Percentiles rank a stretch among this genome's conserved stretches.
Evolutionary conservation across 2,797 vertebrate genomes (phyloP).

Genomic region (Lophotriccus pileatus): DNA sequence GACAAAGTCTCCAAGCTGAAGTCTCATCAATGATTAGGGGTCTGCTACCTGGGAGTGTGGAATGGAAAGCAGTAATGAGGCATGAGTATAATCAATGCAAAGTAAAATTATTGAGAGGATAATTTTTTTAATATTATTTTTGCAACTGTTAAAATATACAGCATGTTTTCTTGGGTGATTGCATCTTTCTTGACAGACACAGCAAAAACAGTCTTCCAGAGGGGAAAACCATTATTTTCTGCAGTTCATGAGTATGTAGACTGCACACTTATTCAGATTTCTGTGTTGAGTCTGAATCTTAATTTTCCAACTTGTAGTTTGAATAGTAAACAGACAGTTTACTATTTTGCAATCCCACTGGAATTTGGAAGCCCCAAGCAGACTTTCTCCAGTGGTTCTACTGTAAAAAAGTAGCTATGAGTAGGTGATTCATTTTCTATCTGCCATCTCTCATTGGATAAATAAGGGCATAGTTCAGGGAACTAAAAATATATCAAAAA

Average conservation of each 20-base stretch:
- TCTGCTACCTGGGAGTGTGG: neutral
- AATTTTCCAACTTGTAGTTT: neutral
- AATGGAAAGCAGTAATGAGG: fast-evolving
- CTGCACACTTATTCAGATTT: neutral
- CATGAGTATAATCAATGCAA: neutral
- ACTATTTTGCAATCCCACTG: neutral
- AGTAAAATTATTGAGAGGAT: neutral
- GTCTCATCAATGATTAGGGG: neutral
- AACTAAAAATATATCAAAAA: neutral
- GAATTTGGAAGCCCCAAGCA: neutral
- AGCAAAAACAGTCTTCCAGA: neutral
- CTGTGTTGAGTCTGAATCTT: neutral
- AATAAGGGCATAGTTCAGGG: neutral
- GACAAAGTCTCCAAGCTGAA: neutral
- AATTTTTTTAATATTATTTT: neutral
- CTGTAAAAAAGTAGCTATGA: neutral
- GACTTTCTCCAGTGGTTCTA: neutral
- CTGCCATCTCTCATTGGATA: neutral
- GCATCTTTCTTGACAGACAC: neutral
- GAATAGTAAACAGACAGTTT: neutral
- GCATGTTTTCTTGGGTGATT: neutral
- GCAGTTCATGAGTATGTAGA: neutral
- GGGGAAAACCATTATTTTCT: neutral
- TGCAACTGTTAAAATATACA: neutral
- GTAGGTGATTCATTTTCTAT: neutral